Base-by-base conservation (phyloP, 23 tunicate species). In the Trididemnum miniatum region DNA sequence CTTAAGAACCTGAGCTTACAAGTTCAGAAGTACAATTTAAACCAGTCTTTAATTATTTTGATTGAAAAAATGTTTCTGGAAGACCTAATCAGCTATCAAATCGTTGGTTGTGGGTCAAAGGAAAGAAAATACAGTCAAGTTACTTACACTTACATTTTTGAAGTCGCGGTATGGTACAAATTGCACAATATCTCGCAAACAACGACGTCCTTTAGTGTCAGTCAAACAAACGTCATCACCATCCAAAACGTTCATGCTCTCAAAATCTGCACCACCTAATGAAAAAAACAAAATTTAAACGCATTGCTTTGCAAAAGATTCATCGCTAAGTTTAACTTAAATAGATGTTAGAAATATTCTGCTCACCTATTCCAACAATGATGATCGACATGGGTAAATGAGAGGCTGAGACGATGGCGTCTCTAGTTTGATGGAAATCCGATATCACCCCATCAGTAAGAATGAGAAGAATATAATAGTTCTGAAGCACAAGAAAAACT, bases 81-180 rank as follows among this genome's bases (percentile, higher is more conserved):
- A n/a, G n/a, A n/a, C n/a, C n/a, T n/a, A n/a, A n/a, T n/a, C n/a
- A n/a, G n/a, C n/a, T n/a, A n/a, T n/a, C n/a, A n/a, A n/a, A n/a
- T n/a, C n/a, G n/a, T n/a, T n/a, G n/a, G n/a, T n/a, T n/a, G n/a
- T n/a, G n/a, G n/a, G n/a, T n/a, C n/a, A n/a, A n/a, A n/a, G n/a
- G n/a, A n/a, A n/a, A n/a, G n/a, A n/a, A n/a, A n/a, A n/a, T n/a
- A n/a, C n/a, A n/a, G n/a, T n/a, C n/a, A n/a, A n/a, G n/a, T n/a
- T n/a, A n/a, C n/a, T n/a, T n/a, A n/a, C n/a, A n/a, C n/a, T 87
- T 36, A 92, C 97, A 52, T 87, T 92, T 75, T 75, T 39, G 40
- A 88, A 94, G 31, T 94, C 94, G 31, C 99, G 76, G 77, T 80
- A 96, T 0, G 99, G 99, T 29, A 96, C 99, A 71, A 96, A 96